These are phyloP conservation scores for Pachyuromys duprasi DNA, from an alignment of 2,797 vertebrate genomes.

Conservation along the genomic window DNA sequence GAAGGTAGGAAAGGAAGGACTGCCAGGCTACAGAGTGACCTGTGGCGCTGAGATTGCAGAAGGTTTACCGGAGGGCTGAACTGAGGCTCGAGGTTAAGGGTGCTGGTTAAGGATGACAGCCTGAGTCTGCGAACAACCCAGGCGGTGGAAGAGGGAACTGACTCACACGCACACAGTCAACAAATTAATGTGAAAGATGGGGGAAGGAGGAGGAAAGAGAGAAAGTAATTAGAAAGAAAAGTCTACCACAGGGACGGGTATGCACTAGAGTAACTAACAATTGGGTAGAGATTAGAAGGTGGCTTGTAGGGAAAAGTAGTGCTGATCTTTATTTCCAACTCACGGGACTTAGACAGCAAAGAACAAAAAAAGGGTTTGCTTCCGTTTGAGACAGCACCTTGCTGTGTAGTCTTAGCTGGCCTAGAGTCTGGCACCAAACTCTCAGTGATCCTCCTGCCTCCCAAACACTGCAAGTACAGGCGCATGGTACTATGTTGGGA, in stretches of 20 bases:
- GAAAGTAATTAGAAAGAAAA: background rate
- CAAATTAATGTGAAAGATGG: background rate
- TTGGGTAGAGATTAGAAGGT: background rate
- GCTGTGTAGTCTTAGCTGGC: background rate
- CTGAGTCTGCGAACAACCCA: background rate
- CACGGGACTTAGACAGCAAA: background rate
- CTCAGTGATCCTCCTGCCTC: background rate
- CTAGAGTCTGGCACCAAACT: background rate
- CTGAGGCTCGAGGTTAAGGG: background rate
- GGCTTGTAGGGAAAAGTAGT: background rate
- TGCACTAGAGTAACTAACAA: background rate
- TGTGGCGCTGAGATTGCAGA: background rate
- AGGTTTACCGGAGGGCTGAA: background rate
- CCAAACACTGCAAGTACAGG: background rate
- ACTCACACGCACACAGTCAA: no score
- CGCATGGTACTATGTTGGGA: background rate
- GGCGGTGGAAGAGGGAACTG: background rate
- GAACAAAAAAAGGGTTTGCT: background rate
- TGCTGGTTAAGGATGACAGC: background rate
- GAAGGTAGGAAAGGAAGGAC: background rate
- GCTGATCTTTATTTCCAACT: background rate
- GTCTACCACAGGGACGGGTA: background rate
- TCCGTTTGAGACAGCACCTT: background rate
- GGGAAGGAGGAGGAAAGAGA: no score
- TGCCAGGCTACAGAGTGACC: background rate